Evolutionary conservation across 1,140 invertebrate genomes (phyloP).

Genomic region (Lamellibrachia luymesi): DNA sequence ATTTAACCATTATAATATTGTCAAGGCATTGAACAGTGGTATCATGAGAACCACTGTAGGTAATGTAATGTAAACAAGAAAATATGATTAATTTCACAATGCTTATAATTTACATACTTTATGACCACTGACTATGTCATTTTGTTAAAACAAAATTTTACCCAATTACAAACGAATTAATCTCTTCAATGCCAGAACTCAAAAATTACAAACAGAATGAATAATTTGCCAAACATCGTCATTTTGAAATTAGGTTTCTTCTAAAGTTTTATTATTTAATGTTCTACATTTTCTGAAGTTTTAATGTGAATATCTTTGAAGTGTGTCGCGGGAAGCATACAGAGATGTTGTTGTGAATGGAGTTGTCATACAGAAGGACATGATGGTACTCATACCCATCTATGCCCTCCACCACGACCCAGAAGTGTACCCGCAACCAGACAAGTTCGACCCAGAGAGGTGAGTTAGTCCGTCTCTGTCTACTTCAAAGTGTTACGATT

Average conservation of each 20-base stretch:
- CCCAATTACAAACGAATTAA: too few relatives aligned
- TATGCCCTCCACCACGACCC: conserved; percentile 61
- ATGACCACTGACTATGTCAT: too few relatives aligned
- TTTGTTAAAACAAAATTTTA: too few relatives aligned
- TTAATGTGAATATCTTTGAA: neutral
- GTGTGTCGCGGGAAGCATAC: neutral
- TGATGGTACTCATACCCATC: conserved; percentile 57
- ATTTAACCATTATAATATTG: too few relatives aligned
- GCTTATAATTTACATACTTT: too few relatives aligned
- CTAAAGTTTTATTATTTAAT: neutral
- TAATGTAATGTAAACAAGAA: too few relatives aligned
- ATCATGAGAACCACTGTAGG: too few relatives aligned
- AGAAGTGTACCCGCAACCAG: conserved; percentile 55
- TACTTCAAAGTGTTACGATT: neutral
- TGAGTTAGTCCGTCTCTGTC: conserved; percentile 13
- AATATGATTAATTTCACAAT: too few relatives aligned
- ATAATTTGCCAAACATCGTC: too few relatives aligned
- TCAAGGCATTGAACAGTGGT: too few relatives aligned
- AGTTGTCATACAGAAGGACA: conserved; percentile 34
- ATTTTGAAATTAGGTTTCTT: neutral
- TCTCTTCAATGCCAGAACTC: too few relatives aligned
- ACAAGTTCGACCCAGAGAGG: conserved; percentile 55
- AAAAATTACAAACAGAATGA: too few relatives aligned
- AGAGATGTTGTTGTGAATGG: conserved; percentile 32
- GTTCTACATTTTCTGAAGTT: neutral